These are phyloP conservation scores for Limanda limanda DNA, from an alignment of 2,113 vertebrate species.

Conservation along the genomic window DNA sequence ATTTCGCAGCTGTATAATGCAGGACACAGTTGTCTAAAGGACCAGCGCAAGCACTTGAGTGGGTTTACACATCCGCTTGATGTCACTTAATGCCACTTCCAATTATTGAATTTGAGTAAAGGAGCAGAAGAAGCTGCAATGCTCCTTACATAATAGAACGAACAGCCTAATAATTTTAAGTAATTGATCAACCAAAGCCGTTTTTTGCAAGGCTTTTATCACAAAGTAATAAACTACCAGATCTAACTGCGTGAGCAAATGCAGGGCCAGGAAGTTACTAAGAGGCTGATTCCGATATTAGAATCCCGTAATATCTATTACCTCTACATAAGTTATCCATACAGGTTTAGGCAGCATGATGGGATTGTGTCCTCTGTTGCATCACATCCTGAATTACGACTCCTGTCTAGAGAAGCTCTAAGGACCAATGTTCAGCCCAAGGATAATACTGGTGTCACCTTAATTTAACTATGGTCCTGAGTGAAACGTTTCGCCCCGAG, in stretches of 20 bases:
- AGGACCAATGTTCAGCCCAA: background rate
- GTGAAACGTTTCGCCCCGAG: slow-evolving; percentile 1
- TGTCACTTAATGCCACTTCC: background rate
- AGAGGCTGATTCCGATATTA: background rate
- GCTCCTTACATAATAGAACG: background rate
- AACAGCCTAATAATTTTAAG: background rate
- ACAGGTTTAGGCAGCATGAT: background rate
- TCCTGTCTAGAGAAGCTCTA: background rate
- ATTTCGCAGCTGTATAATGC: background rate
- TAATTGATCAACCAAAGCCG: background rate
- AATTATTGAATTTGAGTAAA: background rate
- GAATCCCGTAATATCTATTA: too few relatives aligned
- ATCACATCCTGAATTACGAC: background rate
- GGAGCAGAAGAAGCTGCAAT: background rate
- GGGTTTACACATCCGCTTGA: background rate
- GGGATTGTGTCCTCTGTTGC: background rate
- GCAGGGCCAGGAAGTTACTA: background rate
- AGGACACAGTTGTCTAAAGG: background rate
- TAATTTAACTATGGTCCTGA: background rate
- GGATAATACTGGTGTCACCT: background rate
- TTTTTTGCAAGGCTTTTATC: slow-evolving; percentile 1
- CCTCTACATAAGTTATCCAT: background rate
- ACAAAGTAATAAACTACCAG: background rate
- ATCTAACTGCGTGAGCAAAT: background rate
- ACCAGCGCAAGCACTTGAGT: too few relatives aligned